Conservation (phyloP, 2,888 invertebrate genomes). For the Alloplasta piceator region DNA sequence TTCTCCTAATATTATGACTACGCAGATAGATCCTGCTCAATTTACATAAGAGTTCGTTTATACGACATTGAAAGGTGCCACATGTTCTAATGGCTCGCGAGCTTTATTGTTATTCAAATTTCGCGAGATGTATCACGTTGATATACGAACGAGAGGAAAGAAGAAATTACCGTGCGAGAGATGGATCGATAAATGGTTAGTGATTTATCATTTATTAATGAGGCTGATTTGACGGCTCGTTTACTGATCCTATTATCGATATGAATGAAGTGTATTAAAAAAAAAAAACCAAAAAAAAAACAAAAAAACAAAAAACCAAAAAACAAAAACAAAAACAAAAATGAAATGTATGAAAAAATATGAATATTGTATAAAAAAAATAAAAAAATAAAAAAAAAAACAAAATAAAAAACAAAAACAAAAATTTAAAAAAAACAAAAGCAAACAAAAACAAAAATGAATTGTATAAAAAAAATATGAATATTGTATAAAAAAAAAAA, state of each 20-base stretch:
- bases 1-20: conserved; percentile 77
- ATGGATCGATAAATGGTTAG: conserved; percentile 62
- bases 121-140: conserved; percentile 53
- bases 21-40: conserved; percentile 65
- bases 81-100: conserved; percentile 68
- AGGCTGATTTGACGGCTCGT: conserved; percentile 67
- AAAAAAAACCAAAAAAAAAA: too few relatives aligned
- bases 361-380: too few relatives aligned
- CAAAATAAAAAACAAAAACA: too few relatives aligned
- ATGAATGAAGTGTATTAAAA: conserved; percentile 56
- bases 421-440: too few relatives aligned
- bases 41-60: conserved; percentile 74
- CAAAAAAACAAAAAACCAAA: too few relatives aligned
- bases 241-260: conserved; percentile 74
- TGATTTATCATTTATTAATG: conserved; percentile 77
- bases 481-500: too few relatives aligned
- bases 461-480: too few relatives aligned
- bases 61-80: conserved; percentile 68
- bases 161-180: conserved; percentile 28
- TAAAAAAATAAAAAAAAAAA: too few relatives aligned
- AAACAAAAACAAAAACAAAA: too few relatives aligned
- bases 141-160: conserved; percentile 19
- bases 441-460: too few relatives aligned
- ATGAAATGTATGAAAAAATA: too few relatives aligned
- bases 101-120: conserved; percentile 81